Evolutionary conservation across 2,113 vertebrate species (phyloP).

Genomic region (Callionymus lyra): DNA sequence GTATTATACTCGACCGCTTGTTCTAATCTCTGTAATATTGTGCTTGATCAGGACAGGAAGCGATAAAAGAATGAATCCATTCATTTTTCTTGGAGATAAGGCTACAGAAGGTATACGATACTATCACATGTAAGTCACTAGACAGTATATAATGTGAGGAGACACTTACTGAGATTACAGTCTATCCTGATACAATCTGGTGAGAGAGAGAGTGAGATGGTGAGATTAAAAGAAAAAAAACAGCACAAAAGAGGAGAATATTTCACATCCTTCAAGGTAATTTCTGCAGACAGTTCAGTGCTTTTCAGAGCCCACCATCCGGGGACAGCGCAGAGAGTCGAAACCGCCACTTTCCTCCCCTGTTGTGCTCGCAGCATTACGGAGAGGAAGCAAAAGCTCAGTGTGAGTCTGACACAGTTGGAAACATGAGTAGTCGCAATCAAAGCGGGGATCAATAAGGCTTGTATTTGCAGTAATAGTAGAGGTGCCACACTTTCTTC

Average conservation of each 20-base stretch:
- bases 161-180: slow-evolving; percentile 95
- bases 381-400: slow-evolving; percentile 15
- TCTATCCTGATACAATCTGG: slow-evolving; percentile 97
- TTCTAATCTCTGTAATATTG: no score
- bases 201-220: slow-evolving; percentile 80
- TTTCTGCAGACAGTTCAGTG: slow-evolving; percentile 77
- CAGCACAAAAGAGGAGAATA: slow-evolving; percentile 68
- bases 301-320: slow-evolving; percentile 77
- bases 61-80: no score
- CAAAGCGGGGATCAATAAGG: slow-evolving; percentile 34
- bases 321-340: slow-evolving; percentile 81
- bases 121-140: slow-evolving; percentile 32
- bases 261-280: slow-evolving; percentile 95
- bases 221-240: slow-evolving; percentile 72
- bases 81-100: slow-evolving; percentile 15
- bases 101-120: slow-evolving; percentile 15
- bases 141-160: slow-evolving; percentile 60
- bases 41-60: no score
- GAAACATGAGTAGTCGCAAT: slow-evolving; percentile 11
- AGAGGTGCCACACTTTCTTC: slow-evolving; percentile 31
- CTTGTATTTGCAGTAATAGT: slow-evolving; percentile 26
- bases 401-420: slow-evolving; percentile 32
- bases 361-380: slow-evolving; percentile 15
- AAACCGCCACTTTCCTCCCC: slow-evolving; percentile 65
- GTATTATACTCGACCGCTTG: no score